phyloP scores from a whole-genome alignment of 2,113 vertebrate genomes.

The Poeciliopsis retropinna region DNA sequence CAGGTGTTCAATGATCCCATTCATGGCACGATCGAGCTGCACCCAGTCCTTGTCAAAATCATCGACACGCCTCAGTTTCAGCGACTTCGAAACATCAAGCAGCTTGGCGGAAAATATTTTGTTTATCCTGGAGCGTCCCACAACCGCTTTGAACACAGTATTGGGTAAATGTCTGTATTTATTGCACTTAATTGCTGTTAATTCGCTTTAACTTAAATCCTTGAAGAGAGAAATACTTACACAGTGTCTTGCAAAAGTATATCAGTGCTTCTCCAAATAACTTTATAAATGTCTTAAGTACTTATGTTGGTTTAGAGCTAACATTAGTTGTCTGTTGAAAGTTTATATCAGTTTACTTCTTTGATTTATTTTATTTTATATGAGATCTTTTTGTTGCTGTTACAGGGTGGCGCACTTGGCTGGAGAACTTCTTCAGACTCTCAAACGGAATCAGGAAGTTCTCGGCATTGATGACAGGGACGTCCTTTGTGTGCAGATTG shows the following conservation, averaged over 20 bases:
- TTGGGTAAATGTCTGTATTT: conserved; percentile 76
- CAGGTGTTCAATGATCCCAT: conserved; percentile 97
- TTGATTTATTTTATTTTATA: neutral
- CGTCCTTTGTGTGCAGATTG: conserved; percentile 93
- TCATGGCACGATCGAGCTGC: conserved; percentile 91
- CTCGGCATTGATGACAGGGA: conserved; percentile 85
- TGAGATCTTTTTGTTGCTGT: neutral
- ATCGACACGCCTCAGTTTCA: conserved; percentile 97
- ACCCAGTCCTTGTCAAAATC: conserved; percentile 90
- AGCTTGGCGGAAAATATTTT: conserved; percentile 91
- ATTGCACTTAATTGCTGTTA: too few relatives aligned
- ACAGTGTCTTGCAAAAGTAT: too few relatives aligned
- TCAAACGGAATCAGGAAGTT: conserved; percentile 87
- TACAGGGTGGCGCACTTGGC: conserved; percentile 87
- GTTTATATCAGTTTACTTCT: neutral
- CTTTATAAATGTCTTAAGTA: too few relatives aligned
- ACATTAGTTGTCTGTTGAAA: too few relatives aligned
- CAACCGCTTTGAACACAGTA: conserved; percentile 94
- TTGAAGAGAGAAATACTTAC: too few relatives aligned
- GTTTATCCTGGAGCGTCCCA: conserved; percentile 95
- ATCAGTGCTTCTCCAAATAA: too few relatives aligned
- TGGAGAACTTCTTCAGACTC: conserved; percentile 81
- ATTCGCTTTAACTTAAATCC: too few relatives aligned
- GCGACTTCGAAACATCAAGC: conserved; percentile 91
- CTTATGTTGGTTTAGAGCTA: too few relatives aligned